These are phyloP conservation scores for Fundulus diaphanus DNA, from an alignment of 2,797 vertebrate genomes.

Conservation along the genomic window DNA sequence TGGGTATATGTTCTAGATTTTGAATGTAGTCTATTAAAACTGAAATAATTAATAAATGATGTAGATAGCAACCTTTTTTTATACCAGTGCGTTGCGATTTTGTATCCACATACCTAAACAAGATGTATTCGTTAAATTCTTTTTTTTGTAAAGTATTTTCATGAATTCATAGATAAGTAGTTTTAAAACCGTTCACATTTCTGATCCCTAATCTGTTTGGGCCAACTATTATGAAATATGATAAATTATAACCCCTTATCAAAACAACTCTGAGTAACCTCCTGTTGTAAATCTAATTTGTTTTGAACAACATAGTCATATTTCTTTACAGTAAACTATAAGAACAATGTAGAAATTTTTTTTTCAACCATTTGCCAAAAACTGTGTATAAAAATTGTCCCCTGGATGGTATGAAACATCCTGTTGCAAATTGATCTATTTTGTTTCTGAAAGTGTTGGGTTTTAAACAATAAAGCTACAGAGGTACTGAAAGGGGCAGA, in stretches of 20 bases:
- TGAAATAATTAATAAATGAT: background rate
- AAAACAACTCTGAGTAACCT: background rate
- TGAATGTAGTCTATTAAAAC: background rate
- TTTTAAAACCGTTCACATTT: background rate
- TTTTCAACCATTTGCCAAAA: background rate
- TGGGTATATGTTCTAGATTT: background rate
- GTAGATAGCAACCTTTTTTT: no score
- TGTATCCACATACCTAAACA: background rate
- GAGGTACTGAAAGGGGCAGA: no score
- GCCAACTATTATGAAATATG: no score
- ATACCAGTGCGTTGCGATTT: background rate
- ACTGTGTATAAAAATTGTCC: no score
- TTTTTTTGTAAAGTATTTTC: background rate
- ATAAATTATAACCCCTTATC: background rate
- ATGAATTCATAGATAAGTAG: background rate
- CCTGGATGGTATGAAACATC: no score
- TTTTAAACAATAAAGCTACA: no score
- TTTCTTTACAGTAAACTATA: background rate
- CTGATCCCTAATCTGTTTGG: background rate
- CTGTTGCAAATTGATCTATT: no score
- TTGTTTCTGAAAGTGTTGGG: no score
- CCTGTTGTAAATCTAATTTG: background rate
- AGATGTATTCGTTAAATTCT: background rate
- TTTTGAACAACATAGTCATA: background rate
- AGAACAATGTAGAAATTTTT: background rate